Conservation (phyloP, 1,140 invertebrate species). For the Camponotus pennsylvanicus region DNA sequence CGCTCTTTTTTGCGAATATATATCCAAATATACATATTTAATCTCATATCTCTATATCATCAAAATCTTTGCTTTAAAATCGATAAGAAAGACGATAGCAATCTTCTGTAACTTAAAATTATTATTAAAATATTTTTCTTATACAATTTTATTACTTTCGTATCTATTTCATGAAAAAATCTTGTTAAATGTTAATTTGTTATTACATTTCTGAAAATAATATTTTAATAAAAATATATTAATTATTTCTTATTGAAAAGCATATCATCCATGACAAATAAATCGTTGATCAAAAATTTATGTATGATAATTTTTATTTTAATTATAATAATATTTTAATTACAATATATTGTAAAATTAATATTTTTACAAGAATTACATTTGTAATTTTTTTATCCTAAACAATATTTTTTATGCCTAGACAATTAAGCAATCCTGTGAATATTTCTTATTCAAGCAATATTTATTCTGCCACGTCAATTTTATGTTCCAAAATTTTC, state of each 20-base stretch:
- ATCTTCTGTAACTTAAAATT: conserved; percentile 1
- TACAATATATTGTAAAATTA: background rate
- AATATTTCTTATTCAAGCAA: background rate
- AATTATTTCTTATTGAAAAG: conserved; percentile 9
- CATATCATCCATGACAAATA: background rate
- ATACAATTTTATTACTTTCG: background rate
- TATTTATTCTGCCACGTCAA: background rate
- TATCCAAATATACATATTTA: conserved; percentile 1
- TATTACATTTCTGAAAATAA: background rate
- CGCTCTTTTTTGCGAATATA: background rate
- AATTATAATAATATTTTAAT: background rate
- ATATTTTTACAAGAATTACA: background rate
- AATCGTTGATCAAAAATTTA: background rate
- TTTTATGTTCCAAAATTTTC: background rate
- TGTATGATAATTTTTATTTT: background rate
- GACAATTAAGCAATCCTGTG: background rate
- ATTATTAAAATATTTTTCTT: background rate
- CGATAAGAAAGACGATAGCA: background rate
- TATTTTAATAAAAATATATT: background rate
- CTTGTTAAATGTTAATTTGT: background rate
- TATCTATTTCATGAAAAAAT: background rate
- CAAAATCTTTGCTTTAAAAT: conserved; percentile 19
- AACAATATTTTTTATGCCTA: background rate
- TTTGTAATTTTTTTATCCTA: background rate
- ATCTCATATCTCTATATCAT: background rate